Evolutionary conservation across 2,888 invertebrate genomes (phyloP), one percentile per base, ranked within the genome.

Genomic region (Clanis bilineata): DNA sequence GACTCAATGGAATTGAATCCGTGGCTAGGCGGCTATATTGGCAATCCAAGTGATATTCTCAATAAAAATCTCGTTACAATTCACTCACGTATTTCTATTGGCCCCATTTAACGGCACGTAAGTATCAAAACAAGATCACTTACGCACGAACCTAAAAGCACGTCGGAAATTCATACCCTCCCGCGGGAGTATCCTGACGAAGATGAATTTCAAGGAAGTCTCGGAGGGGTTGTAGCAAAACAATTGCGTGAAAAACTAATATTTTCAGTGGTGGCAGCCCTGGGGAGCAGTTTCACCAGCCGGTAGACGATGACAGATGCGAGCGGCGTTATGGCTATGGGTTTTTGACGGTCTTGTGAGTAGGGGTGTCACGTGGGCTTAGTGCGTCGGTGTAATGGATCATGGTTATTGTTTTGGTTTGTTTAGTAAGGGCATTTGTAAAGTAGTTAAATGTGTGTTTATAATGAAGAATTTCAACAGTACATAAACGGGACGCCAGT

Each of bases 221-320:
- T 56, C 62, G 1, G 4, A 36, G 62, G 58, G 3, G 43, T 44
- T 59, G 61, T 60, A 56, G 44, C 28, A 25, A 64, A 62, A 62
- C 58, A 63, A 58, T 62, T 47, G 56, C 57, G 9, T 45, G 23
- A 47, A 43, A 45, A 59, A 56, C 22, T 41, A 55, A 41, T 54
- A 56, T 45, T 56, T 59, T 25, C 22, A 22, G 22, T 38, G 23
- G 21, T 23, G 59, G 15, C 55, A 64, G 56, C 72, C 69, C 65
- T 74, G 38, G 43, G 25, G 63, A 58, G 58, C 54, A 64, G 65
- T 66, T 64, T 66, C 56, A 10, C 47, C 38, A 32, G 32, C 15
- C 22, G 45, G 21, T n/a, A 45, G 72, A 63, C 61, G 64, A 60
- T 63, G 74, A 72, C 72, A 74, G 70, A 65, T 72, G 57, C 44